These are phyloP conservation scores for Spea hammondii DNA, from an alignment of 2,797 vertebrate species.

Conservation along the genomic window DNA sequence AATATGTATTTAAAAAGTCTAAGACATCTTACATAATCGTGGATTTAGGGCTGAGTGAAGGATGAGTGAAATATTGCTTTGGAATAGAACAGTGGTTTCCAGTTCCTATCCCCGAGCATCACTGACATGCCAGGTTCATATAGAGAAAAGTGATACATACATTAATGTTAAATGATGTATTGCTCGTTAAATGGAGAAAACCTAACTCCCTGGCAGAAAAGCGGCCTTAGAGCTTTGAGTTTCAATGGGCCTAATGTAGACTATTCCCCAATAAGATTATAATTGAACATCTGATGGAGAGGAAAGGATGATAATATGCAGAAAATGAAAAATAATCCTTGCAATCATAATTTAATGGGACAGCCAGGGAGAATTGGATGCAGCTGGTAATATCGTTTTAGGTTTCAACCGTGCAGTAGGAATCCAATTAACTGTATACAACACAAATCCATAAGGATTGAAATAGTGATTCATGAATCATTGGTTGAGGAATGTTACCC, in stretches of 20 bases:
- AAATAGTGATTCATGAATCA: no score
- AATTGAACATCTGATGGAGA: neutral
- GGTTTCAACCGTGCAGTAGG: neutral
- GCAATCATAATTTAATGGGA: neutral
- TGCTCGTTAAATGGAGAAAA: neutral
- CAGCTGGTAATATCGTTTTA: neutral
- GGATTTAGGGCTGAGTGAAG: neutral
- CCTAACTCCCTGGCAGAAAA: neutral
- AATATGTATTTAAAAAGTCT: neutral
- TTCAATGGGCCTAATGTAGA: neutral
- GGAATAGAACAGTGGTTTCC: neutral
- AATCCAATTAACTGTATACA: no score
- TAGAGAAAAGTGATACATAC: neutral
- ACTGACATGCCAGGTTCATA: neutral
- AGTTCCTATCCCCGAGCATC: neutral
- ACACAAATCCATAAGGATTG: no score
- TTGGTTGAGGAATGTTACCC: no score
- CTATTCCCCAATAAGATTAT: neutral
- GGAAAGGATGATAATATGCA: neutral
- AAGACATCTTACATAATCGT: neutral
- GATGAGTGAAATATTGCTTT: neutral
- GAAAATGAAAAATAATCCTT: neutral
- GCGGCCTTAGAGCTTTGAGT: neutral
- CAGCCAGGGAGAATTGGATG: neutral
- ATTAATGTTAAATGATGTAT: neutral